Evolutionary conservation across 2,888 invertebrate genomes (phyloP).

Genomic region (Mesoligia furuncula): DNA sequence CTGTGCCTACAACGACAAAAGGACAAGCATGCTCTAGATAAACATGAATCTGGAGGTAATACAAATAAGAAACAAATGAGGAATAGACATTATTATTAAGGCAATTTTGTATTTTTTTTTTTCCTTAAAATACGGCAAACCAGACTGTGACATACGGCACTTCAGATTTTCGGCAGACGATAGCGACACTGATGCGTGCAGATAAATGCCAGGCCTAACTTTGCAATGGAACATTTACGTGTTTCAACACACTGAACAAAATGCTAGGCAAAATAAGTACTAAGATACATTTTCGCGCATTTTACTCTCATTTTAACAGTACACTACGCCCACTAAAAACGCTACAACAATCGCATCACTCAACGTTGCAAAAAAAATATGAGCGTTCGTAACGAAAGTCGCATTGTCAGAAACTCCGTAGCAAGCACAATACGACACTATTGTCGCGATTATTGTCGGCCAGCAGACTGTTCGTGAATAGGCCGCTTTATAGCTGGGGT

Average conservation of each 20-base stretch:
- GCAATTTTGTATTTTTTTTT: no score
- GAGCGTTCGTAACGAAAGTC: slow-evolving; percentile 52
- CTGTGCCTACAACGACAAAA: no score
- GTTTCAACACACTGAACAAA: background rate
- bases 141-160: no score
- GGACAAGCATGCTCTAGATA: no score
- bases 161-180: no score
- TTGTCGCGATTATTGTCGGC: slow-evolving; percentile 68
- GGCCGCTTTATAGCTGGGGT: slow-evolving; percentile 59
- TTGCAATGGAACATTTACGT: background rate
- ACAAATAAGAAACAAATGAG: no score
- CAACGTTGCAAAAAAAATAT: slow-evolving; percentile 57
- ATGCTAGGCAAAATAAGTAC: background rate
- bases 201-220: background rate
- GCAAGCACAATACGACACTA: slow-evolving; percentile 63
- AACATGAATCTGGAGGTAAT: no score
- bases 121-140: no score
- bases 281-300: background rate
- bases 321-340: slow-evolving; percentile 43
- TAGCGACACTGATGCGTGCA: no score
- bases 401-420: slow-evolving; percentile 63
- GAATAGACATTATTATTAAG: no score
- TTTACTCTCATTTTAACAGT: slow-evolving; percentile 15
- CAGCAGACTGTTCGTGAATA: slow-evolving; percentile 65
- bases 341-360: slow-evolving; percentile 60